phyloP scores from a whole-genome alignment of 2,888 invertebrate species.

The Thereva nobilitata region DNA sequence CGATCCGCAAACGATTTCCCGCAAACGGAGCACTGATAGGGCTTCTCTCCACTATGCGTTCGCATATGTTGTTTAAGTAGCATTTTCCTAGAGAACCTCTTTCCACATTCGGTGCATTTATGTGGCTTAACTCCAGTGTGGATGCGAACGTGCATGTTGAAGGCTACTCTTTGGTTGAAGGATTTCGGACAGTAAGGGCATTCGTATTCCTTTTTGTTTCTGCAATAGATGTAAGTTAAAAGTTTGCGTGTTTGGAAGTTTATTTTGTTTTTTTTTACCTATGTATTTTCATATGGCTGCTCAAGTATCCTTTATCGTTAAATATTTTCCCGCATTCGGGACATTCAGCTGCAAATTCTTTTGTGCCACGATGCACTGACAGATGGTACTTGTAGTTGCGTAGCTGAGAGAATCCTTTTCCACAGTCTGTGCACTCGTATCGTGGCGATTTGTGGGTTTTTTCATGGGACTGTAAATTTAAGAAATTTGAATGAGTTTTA shows the following conservation, averaged over 20 bases:
- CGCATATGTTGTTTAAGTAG: constrained; percentile 80
- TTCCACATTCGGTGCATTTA: constrained; percentile 75
- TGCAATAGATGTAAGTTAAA: constrained; percentile 48
- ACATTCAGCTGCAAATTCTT: constrained; percentile 73
- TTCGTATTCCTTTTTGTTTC: constrained; percentile 79
- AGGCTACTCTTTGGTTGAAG: constrained; percentile 84
- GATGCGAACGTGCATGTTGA: constrained; percentile 84
- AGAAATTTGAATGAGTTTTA: background rate
- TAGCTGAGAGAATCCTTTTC: constrained; percentile 80
- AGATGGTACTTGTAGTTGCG: constrained; percentile 83
- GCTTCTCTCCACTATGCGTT: constrained; percentile 79
- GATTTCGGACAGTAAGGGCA: constrained; percentile 81
- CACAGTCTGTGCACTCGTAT: constrained; percentile 76
- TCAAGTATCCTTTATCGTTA: constrained; percentile 81
- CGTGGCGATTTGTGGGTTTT: constrained; percentile 58
- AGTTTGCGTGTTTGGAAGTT: background rate
- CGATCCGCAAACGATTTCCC: constrained; percentile 83
- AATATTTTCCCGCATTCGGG: constrained; percentile 81
- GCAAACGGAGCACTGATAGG: constrained; percentile 78
- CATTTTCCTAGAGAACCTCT: constrained; percentile 85
- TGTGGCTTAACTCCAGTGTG: constrained; percentile 82
- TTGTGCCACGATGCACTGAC: constrained; percentile 80
- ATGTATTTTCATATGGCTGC: constrained; percentile 86
- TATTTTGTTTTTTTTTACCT: constrained; percentile 53
- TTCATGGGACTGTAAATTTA: constrained; percentile 52